Percentiles rank a stretch among this genome's conserved stretches.
These are phyloP conservation scores for Hyppa rectilinea DNA, from an alignment of 2,888 invertebrate genomes.

Conservation along the genomic window DNA sequence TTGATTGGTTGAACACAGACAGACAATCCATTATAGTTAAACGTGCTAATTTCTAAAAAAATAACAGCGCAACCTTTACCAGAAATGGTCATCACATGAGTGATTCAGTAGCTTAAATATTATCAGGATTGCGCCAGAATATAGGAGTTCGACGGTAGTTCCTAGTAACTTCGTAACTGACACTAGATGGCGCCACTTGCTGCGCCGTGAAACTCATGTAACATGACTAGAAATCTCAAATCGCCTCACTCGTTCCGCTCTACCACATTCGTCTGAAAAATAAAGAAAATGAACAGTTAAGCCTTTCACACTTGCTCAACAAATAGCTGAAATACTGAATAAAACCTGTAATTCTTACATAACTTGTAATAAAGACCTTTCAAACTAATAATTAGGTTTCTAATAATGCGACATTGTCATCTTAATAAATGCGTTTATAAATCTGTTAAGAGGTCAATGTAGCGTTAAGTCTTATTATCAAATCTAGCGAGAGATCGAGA, in stretches of 20 bases:
- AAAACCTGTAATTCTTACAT: constrained; percentile 33
- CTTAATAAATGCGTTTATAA: constrained; percentile 26
- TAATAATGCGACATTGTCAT: constrained; percentile 32
- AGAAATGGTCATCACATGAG: too few species aligned
- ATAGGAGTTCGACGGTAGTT: too few species aligned
- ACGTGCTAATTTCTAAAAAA: too few species aligned
- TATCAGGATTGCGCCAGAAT: too few species aligned
- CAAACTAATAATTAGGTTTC: constrained; percentile 37
- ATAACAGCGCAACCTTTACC: too few species aligned
- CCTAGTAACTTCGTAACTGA: too few species aligned
- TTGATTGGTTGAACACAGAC: too few species aligned
- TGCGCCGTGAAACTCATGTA: too few species aligned
- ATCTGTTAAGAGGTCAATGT: constrained; percentile 22
- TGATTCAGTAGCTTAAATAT: too few species aligned
- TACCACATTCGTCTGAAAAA: constrained; percentile 20
- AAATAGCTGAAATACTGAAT: constrained; percentile 32
- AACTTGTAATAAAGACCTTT: constrained; percentile 44
- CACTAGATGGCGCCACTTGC: too few species aligned
- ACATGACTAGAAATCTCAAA: constrained; percentile 14
- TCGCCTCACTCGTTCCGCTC: constrained; percentile 25
- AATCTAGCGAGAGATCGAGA: constrained; percentile 19
- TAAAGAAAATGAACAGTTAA: constrained; percentile 13
- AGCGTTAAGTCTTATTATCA: constrained; percentile 23
- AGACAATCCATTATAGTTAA: too few species aligned
- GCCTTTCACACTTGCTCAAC: constrained; percentile 33